Evolutionary conservation across 2,797 vertebrate species (phyloP), one percentile per base, ranked within the genome.

Genomic region (Liparis tanakae): DNA sequence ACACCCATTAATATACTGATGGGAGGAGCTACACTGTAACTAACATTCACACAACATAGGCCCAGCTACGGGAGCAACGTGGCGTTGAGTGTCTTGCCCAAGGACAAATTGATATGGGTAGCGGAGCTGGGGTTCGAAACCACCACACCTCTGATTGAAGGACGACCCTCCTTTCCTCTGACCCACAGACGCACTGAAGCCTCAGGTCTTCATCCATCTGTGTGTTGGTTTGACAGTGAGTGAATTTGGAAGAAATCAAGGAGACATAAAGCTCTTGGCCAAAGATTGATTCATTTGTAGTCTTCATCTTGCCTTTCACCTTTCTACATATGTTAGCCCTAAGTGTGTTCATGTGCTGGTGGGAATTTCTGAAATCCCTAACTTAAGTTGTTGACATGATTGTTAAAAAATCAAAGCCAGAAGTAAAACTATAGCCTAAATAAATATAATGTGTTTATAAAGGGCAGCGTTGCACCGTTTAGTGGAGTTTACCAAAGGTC

Each of bases 391-490:
- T 58, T 65, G 34, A 54, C 1, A 39, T 20, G 7, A 15, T 57
- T 74, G 20, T 25, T 22, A 8, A 13, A 55, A 54, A 50, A 44
- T 59, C 14, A 70, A 60, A 51, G 36, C 67, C 15, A 30, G 68
- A 33, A 54, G 55, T 25, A 20, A 22, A 60, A 15, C 6, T 18
- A 17, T 7, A 10, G 50, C 46, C 18, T 50, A n/a, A 62, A 43
- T 34, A 63, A 56, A 37, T 7, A 18, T 8, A 5, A 41, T 8
- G 37, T 33, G 7, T 64, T 67, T 58, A 39, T 25, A 44, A 30
- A 46, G 7, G 25, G 64, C 14, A 34, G 30, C 41, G 6, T 10
- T 36, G 39, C n/a, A 59, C 22, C 5, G 59, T 59, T 55, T 34
- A 20, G 14, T 46, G n/a, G n/a, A 37, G 39, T 64, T 41, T 20